phyloP scores from a whole-genome alignment of 2,888 invertebrate genomes.

The Andricus curvator region DNA sequence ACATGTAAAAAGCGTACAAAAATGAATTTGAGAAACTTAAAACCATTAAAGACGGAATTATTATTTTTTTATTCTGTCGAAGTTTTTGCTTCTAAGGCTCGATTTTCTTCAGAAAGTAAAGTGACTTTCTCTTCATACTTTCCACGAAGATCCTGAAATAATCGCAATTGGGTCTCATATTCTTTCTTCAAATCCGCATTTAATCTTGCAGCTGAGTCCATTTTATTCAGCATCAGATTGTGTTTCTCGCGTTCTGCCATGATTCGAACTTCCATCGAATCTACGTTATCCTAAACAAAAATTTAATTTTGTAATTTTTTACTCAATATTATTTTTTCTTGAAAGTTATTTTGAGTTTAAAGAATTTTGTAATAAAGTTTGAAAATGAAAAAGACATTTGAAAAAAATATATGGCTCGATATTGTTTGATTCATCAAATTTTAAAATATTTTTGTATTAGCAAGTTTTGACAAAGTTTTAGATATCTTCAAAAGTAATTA shows the following conservation, averaged over 20 bases:
- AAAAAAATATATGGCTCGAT: too few species aligned
- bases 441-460: too few species aligned
- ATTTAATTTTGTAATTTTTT: too few species aligned
- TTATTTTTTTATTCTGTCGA: slow-evolving; percentile 1
- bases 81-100: slow-evolving; percentile 60
- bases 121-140: slow-evolving; percentile 85
- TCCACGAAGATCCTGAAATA: slow-evolving; percentile 85
- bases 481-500: too few species aligned
- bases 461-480: too few species aligned
- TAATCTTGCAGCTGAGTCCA: slow-evolving; percentile 85
- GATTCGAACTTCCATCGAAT: slow-evolving; percentile 85
- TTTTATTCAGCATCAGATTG: slow-evolving; percentile 84
- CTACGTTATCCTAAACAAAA: slow-evolving; percentile 81
- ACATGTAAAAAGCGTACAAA: background rate
- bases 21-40: background rate
- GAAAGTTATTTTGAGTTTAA: too few species aligned
- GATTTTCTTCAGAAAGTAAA: slow-evolving; percentile 80
- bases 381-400: too few species aligned
- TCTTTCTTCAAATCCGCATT: slow-evolving; percentile 88
- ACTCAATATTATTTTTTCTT: too few species aligned
- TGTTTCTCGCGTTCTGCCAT: slow-evolving; percentile 87
- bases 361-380: too few species aligned
- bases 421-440: too few species aligned
- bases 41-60: background rate
- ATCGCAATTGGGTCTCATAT: slow-evolving; percentile 87